Evolutionary conservation across 2,888 invertebrate genomes (phyloP).

Genomic region (Drosophila rellima): DNA sequence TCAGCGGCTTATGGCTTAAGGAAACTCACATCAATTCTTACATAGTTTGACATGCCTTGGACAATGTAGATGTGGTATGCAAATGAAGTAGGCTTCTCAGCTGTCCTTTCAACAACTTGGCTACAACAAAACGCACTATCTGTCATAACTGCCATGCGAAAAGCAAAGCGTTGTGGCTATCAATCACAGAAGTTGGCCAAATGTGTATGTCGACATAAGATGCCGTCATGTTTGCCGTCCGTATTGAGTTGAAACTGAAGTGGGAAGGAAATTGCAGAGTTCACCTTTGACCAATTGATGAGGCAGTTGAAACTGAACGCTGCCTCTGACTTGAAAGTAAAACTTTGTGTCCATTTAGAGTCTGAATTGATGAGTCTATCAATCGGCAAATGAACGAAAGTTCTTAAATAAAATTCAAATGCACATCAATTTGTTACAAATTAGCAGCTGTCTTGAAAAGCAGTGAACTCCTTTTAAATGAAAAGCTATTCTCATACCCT

Average conservation of each 20-base stretch:
- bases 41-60: neutral
- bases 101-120: slow-evolving; percentile 18
- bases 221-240: slow-evolving; percentile 25
- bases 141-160: slow-evolving; percentile 32
- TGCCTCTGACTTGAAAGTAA: neutral
- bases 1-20: neutral
- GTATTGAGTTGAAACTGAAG: slow-evolving; percentile 14
- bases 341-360: neutral
- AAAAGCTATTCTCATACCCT: neutral
- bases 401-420: slow-evolving; percentile 6
- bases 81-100: slow-evolving; percentile 20
- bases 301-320: neutral
- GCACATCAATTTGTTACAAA: slow-evolving; percentile 34
- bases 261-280: neutral
- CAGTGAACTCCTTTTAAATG: neutral
- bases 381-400: slow-evolving; percentile 25
- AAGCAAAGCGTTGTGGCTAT: slow-evolving; percentile 20
- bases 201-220: slow-evolving; percentile 22
- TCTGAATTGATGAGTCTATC: slow-evolving; percentile 12
- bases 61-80: slow-evolving; percentile 10
- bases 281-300: slow-evolving; percentile 15
- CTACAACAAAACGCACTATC: slow-evolving; percentile 26
- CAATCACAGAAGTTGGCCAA: slow-evolving; percentile 25
- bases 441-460: slow-evolving; percentile 32
- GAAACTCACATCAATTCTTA: neutral